Percentiles rank a stretch among this genome's conserved stretches.
phyloP scores from a whole-genome alignment of 2,113 vertebrate genomes.

The Pteronura brasiliensis region DNA sequence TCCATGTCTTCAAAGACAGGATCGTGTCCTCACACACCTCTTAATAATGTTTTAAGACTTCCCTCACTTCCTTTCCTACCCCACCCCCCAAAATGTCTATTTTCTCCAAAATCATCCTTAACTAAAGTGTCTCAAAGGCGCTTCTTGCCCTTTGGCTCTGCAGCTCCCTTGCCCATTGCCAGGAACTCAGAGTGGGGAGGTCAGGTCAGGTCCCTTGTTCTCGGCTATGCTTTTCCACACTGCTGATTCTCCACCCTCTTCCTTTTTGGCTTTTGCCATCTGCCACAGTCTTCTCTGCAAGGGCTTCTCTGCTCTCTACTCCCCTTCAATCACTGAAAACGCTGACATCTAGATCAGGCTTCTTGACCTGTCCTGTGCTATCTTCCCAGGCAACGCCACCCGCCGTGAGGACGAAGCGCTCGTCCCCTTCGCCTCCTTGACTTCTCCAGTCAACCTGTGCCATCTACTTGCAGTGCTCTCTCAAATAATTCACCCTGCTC shows the following conservation, averaged over 20 bases:
- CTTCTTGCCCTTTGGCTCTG: neutral
- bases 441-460: neutral
- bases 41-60: neutral
- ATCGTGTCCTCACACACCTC: neutral
- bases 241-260: neutral
- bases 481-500: neutral
- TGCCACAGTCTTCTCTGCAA: neutral
- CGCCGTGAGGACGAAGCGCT: neutral
- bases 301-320: neutral
- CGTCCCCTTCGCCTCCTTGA: neutral
- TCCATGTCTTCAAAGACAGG: neutral
- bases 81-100: neutral
- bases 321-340: neutral
- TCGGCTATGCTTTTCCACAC: neutral
- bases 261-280: neutral
- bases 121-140: neutral
- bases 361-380: neutral
- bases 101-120: conserved; percentile 6
- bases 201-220: neutral
- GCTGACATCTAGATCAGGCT: neutral
- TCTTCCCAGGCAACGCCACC: neutral
- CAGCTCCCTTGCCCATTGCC: neutral
- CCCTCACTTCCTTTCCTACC: neutral
- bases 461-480: neutral
- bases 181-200: neutral